phyloP scores from a whole-genome alignment of 1,140 invertebrate genomes.

The Cepaea nemoralis region DNA sequence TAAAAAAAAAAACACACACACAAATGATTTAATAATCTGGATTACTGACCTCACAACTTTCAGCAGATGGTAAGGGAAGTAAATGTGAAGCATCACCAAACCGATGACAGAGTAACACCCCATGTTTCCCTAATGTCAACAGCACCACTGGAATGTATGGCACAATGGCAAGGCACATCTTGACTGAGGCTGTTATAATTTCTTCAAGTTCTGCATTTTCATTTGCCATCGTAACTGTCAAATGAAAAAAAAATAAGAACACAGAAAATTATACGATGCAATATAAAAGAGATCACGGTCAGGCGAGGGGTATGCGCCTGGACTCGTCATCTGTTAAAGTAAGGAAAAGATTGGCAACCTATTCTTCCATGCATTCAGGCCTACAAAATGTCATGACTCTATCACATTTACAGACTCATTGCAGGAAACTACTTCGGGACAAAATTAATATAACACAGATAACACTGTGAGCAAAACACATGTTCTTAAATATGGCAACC shows the following conservation, averaged over 20 bases:
- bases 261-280: too few species aligned
- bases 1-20: neutral
- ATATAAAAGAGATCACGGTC: too few species aligned
- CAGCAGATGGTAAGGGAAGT: neutral
- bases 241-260: neutral
- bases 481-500: too few species aligned
- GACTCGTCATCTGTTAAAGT: too few species aligned
- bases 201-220: conserved; percentile 40
- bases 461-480: too few species aligned
- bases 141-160: conserved; percentile 57
- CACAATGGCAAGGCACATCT: conserved; percentile 41
- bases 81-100: neutral
- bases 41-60: neutral
- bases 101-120: conserved; percentile 55
- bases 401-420: too few species aligned
- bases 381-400: too few species aligned
- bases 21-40: neutral
- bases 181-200: conserved; percentile 45
- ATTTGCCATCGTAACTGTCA: neutral
- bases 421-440: too few species aligned
- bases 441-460: too few species aligned
- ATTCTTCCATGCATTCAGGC: too few species aligned
- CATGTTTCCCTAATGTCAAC: conserved; percentile 63
- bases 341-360: too few species aligned
- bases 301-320: too few species aligned